Evolutionary conservation across 2,888 invertebrate genomes (phyloP).

Genomic region (Campoplex capitator): DNA sequence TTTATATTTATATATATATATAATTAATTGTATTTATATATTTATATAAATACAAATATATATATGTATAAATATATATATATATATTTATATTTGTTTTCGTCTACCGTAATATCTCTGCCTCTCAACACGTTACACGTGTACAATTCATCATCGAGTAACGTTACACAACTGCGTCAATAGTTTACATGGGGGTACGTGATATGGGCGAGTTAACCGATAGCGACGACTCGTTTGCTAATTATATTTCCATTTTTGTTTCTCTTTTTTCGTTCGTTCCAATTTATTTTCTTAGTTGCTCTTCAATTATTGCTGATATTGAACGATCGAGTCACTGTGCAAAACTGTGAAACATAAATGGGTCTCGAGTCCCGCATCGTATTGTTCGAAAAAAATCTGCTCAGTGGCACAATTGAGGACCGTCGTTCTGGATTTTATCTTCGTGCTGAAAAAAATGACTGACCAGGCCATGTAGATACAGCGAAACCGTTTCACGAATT

Average conservation of each 20-base stretch:
- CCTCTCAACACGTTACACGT: slow-evolving; percentile 57
- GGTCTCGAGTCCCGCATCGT: background rate
- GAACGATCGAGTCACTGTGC: background rate
- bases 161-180: slow-evolving; percentile 57
- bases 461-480: background rate
- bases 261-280: background rate
- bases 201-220: slow-evolving; percentile 61
- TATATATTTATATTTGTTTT: slow-evolving; percentile 33
- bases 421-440: background rate
- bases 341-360: slow-evolving; percentile 26
- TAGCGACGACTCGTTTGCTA: slow-evolving; percentile 55
- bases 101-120: slow-evolving; percentile 64
- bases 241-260: slow-evolving; percentile 24
- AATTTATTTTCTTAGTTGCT: slow-evolving; percentile 15
- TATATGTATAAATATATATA: slow-evolving; percentile 33
- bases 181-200: slow-evolving; percentile 58
- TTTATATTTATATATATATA: slow-evolving; percentile 33
- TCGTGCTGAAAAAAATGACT: background rate
- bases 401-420: background rate
- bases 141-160: slow-evolving; percentile 52
- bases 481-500: background rate
- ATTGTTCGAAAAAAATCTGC: background rate
- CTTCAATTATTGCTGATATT: background rate
- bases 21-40: slow-evolving; percentile 1
- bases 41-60: slow-evolving; percentile 21